These are phyloP conservation scores for Brachionus paranguensis DNA, from an alignment of 1,140 invertebrate genomes.

Conservation along the genomic window DNA sequence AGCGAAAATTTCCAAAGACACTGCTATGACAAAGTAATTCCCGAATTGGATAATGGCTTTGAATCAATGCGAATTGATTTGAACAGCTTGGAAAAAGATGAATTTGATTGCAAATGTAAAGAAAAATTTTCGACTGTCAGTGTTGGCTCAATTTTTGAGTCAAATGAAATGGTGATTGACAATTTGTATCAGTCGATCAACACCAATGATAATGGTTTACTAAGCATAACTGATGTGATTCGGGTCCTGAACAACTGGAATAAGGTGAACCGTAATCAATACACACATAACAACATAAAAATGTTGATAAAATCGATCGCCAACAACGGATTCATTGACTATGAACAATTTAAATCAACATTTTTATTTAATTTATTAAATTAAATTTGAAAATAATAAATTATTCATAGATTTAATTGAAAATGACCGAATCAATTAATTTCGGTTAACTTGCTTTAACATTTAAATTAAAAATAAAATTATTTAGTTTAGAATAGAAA, in stretches of 20 bases:
- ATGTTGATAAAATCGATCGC: neutral
- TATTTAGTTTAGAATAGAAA: too few species aligned
- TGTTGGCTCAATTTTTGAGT: neutral
- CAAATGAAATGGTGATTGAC: conserved; percentile 21
- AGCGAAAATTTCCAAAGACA: neutral
- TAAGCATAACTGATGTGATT: neutral
- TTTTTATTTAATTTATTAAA: conserved; percentile 14
- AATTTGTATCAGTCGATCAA: neutral
- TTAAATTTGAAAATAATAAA: neutral
- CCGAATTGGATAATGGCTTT: conserved; percentile 15
- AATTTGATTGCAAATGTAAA: neutral
- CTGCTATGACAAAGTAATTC: neutral
- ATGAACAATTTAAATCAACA: conserved; percentile 10
- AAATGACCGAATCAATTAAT: neutral
- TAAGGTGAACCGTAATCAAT: neutral
- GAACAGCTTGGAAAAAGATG: neutral
- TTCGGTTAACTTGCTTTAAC: neutral
- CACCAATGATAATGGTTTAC: neutral
- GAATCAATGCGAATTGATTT: conserved; percentile 16
- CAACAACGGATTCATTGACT: neutral
- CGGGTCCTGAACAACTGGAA: neutral
- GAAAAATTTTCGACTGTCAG: neutral
- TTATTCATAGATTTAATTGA: neutral
- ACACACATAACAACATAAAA: neutral
- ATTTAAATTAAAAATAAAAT: too few species aligned